Percentiles rank a stretch among this genome's conserved stretches.
Conservation (phyloP, 2,113 vertebrate species). For the Lagopus leucura region DNA sequence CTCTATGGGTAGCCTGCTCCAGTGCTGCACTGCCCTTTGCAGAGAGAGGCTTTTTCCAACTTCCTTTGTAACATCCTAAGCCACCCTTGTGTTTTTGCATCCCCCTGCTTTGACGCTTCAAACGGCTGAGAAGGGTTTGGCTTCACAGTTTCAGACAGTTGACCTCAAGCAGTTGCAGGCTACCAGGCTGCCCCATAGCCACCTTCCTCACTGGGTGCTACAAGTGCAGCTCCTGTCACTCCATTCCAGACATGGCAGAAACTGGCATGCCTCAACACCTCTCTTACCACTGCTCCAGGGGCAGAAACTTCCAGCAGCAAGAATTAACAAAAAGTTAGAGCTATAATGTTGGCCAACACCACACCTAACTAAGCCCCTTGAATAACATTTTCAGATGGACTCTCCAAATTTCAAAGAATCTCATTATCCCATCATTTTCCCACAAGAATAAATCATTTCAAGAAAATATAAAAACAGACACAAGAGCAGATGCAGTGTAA, state of each 20-base stretch:
- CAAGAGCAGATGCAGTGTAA: constrained; percentile 9
- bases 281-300: not conserved
- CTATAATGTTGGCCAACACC: not conserved
- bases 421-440: not conserved
- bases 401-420: not conserved
- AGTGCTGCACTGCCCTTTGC: not conserved
- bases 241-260: not conserved
- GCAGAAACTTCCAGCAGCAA: not conserved
- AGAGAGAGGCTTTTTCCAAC: not conserved
- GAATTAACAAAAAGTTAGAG: not conserved
- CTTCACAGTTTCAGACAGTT: not conserved
- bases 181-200: not conserved
- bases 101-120: not conserved
- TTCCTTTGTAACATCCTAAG: not conserved
- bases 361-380: not conserved
- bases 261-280: fast-evolving
- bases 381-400: not conserved
- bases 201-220: not conserved
- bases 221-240: not conserved
- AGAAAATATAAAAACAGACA: constrained; percentile 17
- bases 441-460: not conserved
- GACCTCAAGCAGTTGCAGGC: not conserved
- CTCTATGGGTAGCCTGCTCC: not conserved
- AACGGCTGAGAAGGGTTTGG: not conserved
- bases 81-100: not conserved